Evolutionary conservation across 2,113 vertebrate genomes (phyloP).

Genomic region (Gymnocephalus cernua): DNA sequence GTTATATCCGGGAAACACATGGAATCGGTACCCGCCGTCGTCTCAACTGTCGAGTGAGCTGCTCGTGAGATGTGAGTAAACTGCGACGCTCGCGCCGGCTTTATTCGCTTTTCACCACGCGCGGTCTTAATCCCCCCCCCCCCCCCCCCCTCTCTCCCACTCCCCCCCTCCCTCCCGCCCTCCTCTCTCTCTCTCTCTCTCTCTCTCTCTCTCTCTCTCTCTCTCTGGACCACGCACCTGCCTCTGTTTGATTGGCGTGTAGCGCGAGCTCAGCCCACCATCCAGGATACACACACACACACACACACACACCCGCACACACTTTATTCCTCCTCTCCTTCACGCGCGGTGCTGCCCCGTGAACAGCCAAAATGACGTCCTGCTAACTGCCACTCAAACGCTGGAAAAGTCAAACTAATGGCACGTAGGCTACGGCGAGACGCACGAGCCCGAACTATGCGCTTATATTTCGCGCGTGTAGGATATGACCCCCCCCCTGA

Average conservation of each 20-base stretch:
- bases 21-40: not conserved
- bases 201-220: constrained; percentile 23
- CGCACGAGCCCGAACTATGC: not conserved
- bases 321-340: constrained; percentile 27
- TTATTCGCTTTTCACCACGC: constrained; percentile 78
- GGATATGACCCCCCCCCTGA: not conserved
- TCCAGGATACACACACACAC: constrained; percentile 14
- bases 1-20: constrained; percentile 45
- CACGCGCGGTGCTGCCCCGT: constrained; percentile 13
- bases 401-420: constrained; percentile 58
- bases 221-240: constrained; percentile 40
- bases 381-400: constrained; percentile 48
- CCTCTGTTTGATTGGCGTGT: constrained; percentile 81
- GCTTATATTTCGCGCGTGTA: not conserved
- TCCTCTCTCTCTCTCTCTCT: constrained; percentile 24
- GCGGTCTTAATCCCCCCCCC: constrained; percentile 61
- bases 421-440: not conserved
- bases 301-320: constrained; percentile 23
- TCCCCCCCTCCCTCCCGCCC: constrained; percentile 20
- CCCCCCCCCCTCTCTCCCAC: constrained; percentile 27
- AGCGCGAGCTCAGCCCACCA: constrained; percentile 71
- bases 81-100: constrained; percentile 69
- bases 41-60: constrained; percentile 33
- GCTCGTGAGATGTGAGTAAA: constrained; percentile 77
- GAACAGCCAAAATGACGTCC: constrained; percentile 60